Conservation (phyloP, 2,888 invertebrate species). For the Cylindroiulus punctatus region DNA sequence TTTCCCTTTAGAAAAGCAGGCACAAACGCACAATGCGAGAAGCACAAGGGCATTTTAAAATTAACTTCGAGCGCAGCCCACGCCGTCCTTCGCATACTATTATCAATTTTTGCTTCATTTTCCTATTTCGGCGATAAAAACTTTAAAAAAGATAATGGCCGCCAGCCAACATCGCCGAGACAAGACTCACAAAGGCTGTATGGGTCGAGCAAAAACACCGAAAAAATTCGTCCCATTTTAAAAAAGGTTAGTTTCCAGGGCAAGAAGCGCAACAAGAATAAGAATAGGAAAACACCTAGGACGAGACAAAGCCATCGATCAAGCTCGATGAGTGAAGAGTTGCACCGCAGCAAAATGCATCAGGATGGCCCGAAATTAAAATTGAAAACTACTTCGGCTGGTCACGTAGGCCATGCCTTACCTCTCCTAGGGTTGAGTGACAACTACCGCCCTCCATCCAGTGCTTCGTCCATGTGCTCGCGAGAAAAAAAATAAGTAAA, state of each 20-base stretch:
- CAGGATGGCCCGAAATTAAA: background rate
- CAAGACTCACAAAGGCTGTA: background rate
- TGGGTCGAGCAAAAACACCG: background rate
- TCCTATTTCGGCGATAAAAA: slow-evolving; percentile 1
- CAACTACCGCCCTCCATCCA: background rate
- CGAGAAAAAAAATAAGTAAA: too few relatives aligned
- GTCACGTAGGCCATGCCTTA: background rate
- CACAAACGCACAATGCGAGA: background rate
- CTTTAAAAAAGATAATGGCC: background rate
- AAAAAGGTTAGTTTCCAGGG: too few relatives aligned
- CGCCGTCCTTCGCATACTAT: slow-evolving; percentile 10
- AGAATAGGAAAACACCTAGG: background rate
- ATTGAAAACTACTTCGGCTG: background rate
- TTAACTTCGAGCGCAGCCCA: background rate
- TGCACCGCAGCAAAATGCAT: background rate
- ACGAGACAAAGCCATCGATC: slow-evolving; percentile 18
- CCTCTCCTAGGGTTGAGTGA: background rate
- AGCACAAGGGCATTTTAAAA: background rate
- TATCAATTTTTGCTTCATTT: background rate
- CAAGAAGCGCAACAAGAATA: too few relatives aligned
- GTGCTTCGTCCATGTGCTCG: background rate
- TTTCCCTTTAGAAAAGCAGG: too few relatives aligned
- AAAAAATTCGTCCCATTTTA: too few relatives aligned
- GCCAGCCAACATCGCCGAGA: background rate
- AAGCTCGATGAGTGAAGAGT: background rate